Evolutionary conservation across 2,888 invertebrate genomes (phyloP), one percentile per base, ranked within the genome.

Genomic region (Amiota mariae): DNA sequence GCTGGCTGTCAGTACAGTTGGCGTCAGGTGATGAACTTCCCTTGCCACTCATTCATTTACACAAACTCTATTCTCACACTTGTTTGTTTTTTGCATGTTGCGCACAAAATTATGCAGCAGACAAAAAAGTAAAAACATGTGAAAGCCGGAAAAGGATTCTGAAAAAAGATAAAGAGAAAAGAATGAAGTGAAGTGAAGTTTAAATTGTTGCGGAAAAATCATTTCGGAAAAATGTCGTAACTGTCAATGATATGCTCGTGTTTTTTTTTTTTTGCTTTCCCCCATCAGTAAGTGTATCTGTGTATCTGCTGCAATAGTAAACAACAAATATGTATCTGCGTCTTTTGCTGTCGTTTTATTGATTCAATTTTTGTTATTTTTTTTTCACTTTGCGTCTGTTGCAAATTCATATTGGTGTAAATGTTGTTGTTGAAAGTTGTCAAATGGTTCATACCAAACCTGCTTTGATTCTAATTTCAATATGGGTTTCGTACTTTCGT

Each of bases 11-110:
- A 36, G n/a, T 54, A 54, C 54, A 54, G 13, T 51, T 68, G 70
- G 36, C 56, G 64, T 67, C 82, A 82, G 74, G 76, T 82, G 85
- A 85, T 84, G 82, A 84, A 82, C 82, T 13, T 2, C 54, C 54
- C 78, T 71, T 48, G 47, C 57, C 46, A 15, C 15, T 48, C 64
- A 11, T 63, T 59, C 47, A 63, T 24, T 67, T 51, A 49, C 36
- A 36, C 36, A 36, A 2, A 36, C 46, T 61, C 56, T 20, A 63
- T 20, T 13, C 48, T 13, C 36, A 46, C 63, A 54, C 48, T 10
- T 20, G 20, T 1, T 20, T 3, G 13, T 13, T 73, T 46, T 36
- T 24, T 20, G 20, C 36, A n/a, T 12, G 13, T 13, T 73, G 72
- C 70, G 73, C 75, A 78, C 74, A 70, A 76, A 78, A 73, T 79